These are phyloP conservation scores for Oryzias woworae DNA, from an alignment of 2,113 vertebrate genomes.

Conservation along the genomic window DNA sequence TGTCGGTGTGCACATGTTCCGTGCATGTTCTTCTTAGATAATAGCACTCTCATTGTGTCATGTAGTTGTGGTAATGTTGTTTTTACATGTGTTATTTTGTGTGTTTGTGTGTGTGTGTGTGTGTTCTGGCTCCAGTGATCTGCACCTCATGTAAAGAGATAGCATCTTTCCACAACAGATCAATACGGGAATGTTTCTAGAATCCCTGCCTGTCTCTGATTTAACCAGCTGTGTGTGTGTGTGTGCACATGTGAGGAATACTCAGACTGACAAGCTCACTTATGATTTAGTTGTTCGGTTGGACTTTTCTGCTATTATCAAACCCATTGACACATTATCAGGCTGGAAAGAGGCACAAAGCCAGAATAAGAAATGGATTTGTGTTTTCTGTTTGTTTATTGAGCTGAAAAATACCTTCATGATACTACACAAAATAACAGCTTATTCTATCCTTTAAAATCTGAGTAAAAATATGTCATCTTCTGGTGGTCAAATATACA, in stretches of 20 bases:
- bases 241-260: conserved; percentile 32
- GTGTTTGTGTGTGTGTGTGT: conserved; percentile 40
- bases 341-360: neutral
- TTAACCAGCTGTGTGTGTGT: conserved; percentile 26
- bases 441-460: no score
- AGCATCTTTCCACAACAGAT: conserved; percentile 74
- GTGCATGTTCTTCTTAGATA: conserved; percentile 35
- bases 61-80: conserved; percentile 43
- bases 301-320: conserved; percentile 36
- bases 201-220: conserved; percentile 47
- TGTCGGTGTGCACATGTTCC: conserved; percentile 13
- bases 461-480: no score
- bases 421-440: no score
- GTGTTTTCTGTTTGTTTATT: no score
- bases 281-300: conserved; percentile 24
- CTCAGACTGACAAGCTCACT: conserved; percentile 49
- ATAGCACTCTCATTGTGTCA: conserved; percentile 32
- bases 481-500: no score
- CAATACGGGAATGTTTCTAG: conserved; percentile 71
- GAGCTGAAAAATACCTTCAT: no score
- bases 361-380: no score
- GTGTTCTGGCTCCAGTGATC: conserved; percentile 65
- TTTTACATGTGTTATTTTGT: conserved; percentile 13
- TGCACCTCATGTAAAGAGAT: conserved; percentile 69
- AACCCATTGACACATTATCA: conserved; percentile 50